A percentile compares a stretch with the other conserved stretches of the same genome.
Evolutionary conservation across 2,888 invertebrate genomes (phyloP).

Genomic region (Lasioglossum villosulum): DNA sequence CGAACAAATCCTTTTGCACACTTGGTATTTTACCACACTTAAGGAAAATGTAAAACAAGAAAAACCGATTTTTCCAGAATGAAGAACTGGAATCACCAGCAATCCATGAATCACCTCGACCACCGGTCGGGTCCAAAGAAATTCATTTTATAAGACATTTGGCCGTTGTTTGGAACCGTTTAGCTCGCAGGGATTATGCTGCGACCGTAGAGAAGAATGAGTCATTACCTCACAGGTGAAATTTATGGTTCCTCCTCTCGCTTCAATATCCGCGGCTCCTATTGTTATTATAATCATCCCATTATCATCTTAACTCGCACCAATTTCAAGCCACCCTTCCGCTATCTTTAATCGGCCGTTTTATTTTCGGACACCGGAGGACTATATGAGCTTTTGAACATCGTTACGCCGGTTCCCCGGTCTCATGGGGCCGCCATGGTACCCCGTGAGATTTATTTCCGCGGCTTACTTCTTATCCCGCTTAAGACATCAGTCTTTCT

Average conservation of each 20-base stretch:
- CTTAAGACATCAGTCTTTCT: conserved; percentile 69
- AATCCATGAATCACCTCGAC: not conserved
- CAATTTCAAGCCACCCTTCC: conserved; percentile 32
- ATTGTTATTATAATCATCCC: conserved; percentile 52
- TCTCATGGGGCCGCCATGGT: conserved; percentile 17
- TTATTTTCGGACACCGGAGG: conserved; percentile 50
- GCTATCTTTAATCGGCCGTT: conserved; percentile 49
- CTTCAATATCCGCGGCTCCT: conserved; percentile 24
- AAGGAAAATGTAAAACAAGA: not conserved
- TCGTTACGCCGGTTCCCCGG: conserved; percentile 39
- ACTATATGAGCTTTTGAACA: conserved; percentile 31
- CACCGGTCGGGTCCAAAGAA: not conserved
- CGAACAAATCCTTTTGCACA: not conserved
- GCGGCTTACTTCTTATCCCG: conserved; percentile 67
- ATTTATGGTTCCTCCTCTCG: conserved; percentile 8
- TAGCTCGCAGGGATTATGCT: not conserved
- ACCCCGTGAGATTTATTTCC: conserved; percentile 68
- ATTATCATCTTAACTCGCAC: conserved; percentile 31
- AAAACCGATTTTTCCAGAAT: not conserved
- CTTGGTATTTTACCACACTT: not conserved
- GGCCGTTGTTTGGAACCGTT: not conserved
- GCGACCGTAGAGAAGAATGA: conserved; percentile 7
- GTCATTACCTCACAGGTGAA: not conserved
- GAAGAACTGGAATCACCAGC: not conserved
- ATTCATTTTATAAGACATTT: not conserved